phyloP scores from a whole-genome alignment of 2,888 invertebrate genomes.

The Lissonota sp. region DNA sequence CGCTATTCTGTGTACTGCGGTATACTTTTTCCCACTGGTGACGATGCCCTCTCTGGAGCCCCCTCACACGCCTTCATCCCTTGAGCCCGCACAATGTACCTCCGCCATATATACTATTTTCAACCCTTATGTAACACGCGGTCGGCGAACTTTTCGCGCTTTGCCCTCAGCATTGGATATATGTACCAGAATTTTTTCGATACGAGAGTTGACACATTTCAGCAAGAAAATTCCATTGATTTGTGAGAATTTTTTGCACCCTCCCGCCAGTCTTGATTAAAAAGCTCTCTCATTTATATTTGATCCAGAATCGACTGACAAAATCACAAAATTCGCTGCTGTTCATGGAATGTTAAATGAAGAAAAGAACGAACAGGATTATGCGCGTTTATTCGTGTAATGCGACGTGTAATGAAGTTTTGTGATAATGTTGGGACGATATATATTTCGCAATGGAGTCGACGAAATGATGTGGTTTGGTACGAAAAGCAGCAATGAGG shows the following conservation, averaged over 20 bases:
- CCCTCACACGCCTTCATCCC: neutral
- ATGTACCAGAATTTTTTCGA: neutral
- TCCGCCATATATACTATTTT: slow-evolving; percentile 38
- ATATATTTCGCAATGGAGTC: slow-evolving; percentile 30
- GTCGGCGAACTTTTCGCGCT: slow-evolving; percentile 66
- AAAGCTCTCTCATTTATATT: no score
- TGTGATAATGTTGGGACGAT: neutral
- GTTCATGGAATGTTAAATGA: no score
- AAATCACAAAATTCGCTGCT: no score
- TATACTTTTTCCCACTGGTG: slow-evolving; percentile 62
- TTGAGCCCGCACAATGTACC: no score
- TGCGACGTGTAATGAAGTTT: no score
- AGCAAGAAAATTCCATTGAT: slow-evolving; percentile 2
- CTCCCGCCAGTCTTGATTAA: no score
- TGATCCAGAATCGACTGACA: no score
- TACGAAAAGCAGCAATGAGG: neutral
- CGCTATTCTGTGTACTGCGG: slow-evolving; percentile 40
- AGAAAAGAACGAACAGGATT: no score
- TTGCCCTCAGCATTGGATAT: slow-evolving; percentile 51
- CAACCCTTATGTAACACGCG: slow-evolving; percentile 60
- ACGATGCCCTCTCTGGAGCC: slow-evolving; percentile 35
- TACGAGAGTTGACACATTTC: slow-evolving; percentile 3
- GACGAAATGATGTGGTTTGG: slow-evolving; percentile 26
- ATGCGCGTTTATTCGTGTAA: no score
- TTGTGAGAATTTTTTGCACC: neutral